A percentile compares a stretch with the other conserved stretches of the same genome.
Conservation (phyloP, 2,888 invertebrate genomes). For the Junonia oenone region DNA sequence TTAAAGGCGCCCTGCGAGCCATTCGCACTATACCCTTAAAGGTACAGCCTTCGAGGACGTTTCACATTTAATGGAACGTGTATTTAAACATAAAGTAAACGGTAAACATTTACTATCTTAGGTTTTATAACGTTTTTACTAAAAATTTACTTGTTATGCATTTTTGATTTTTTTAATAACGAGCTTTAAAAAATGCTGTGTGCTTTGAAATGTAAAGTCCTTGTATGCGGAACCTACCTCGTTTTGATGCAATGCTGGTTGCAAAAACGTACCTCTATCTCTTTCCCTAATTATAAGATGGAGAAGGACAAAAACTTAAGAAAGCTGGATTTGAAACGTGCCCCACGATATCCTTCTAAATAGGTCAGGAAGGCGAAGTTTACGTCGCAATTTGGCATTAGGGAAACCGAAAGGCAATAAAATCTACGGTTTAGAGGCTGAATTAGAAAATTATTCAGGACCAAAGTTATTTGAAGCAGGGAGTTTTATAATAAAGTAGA, state of each 20-base stretch:
- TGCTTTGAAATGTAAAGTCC: neutral
- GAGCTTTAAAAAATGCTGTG: neutral
- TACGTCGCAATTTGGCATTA: conserved; percentile 64
- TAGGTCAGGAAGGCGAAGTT: conserved; percentile 79
- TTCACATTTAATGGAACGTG: conserved; percentile 7
- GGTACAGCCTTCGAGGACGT: conserved; percentile 25
- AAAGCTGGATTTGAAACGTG: conserved; percentile 55
- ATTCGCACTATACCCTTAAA: conserved; percentile 35
- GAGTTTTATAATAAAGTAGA: conserved; percentile 29
- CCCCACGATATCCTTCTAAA: conserved; percentile 64
- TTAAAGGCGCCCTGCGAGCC: conserved; percentile 65
- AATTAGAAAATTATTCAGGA: conserved; percentile 65
- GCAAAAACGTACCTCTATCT: conserved; percentile 39
- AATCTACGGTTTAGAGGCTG: conserved; percentile 54
- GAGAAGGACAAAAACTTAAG: conserved; percentile 50
- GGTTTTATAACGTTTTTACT: too few species aligned
- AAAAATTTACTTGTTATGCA: too few species aligned
- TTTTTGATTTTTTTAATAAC: too few species aligned
- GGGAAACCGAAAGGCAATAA: conserved; percentile 68
- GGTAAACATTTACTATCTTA: too few species aligned
- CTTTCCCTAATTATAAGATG: conserved; percentile 37
- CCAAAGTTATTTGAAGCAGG: conserved; percentile 34
- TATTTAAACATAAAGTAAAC: too few species aligned
- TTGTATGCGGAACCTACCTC: conserved; percentile 14
- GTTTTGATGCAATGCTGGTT: conserved; percentile 22